phyloP scores from a whole-genome alignment of 1,140 invertebrate species.

The Drosophila albomicans region DNA sequence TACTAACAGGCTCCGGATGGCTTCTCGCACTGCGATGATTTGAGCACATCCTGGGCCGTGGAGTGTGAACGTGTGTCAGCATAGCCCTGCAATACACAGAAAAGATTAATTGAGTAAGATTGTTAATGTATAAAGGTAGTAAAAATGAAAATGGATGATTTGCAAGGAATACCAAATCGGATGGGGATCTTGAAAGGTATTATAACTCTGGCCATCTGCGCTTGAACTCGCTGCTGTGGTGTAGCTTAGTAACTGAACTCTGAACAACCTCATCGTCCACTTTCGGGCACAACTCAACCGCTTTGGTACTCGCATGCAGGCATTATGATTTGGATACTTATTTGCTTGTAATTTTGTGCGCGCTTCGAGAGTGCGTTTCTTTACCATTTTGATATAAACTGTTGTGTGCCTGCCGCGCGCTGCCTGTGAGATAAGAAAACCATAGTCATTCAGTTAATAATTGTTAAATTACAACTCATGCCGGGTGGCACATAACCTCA shows the following conservation, averaged over 20 bases:
- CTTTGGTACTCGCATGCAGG: conserved; percentile 48
- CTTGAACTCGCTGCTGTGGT: no score
- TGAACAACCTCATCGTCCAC: conserved; percentile 27
- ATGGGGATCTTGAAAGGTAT: conserved; percentile 35
- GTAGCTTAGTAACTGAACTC: no score
- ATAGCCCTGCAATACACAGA: conserved; percentile 37
- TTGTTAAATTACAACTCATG: conserved; percentile 9
- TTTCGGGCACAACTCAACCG: conserved; percentile 37
- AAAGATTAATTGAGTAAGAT: background rate
- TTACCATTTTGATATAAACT: conserved; percentile 82
- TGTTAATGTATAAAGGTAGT: background rate
- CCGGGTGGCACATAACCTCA: conserved; percentile 55
- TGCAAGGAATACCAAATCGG: conserved; percentile 44
- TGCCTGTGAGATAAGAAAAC: conserved; percentile 34
- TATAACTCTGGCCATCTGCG: conserved; percentile 1
- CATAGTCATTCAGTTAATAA: background rate
- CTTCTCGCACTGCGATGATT: conserved; percentile 45
- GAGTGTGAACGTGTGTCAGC: conserved; percentile 27
- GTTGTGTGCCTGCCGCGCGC: conserved; percentile 60
- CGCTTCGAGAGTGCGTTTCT: conserved; percentile 76
- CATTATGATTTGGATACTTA: conserved; percentile 74
- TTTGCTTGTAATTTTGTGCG: conserved; percentile 74
- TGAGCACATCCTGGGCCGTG: conserved; percentile 60
- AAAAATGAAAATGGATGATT: background rate
- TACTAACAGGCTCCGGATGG: no score